Evolutionary conservation across 1,140 invertebrate species (phyloP), one percentile per base, ranked within the genome.

Genomic region (Microplitis demolitor): DNA sequence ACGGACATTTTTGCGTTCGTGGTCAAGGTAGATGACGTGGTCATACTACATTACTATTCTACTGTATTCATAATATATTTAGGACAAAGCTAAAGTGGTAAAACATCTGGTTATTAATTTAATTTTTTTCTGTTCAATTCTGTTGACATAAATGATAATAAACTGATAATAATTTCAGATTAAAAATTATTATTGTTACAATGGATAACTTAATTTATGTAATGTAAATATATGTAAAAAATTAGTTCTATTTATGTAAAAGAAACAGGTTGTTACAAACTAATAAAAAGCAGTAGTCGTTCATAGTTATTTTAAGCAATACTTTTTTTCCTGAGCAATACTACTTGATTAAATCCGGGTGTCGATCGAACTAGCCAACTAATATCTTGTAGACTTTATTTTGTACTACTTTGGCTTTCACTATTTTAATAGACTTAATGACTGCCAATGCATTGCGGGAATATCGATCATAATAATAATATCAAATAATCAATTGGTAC

Each of bases 21-120:
- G 73, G 72, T 71, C 73, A 74, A 74, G 73, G 73, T 74, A 69
- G 73, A 72, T 72, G 66, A 66, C 71, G 54, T 50, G 71, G 60
- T 31, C 51, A 50, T 58, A 35, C 0, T 24, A 24, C 24, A 24
- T 35, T 37, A 33, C 33, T 54, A 63, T 34, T 34, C 34, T 45
- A 54, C 58, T 45, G 33, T 53, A 61, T 66, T 24, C 24, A 24
- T 24, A 2, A 53, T 66, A 72, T 63, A 60, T 60, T 31, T 60
- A 60, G 51, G 51, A 14, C 16, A 54, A 54, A 11, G 13, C 51
- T 54, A 54, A 3, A 54, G 4, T 54, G 16, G 16, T 54, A 54
- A 54, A 11, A 54, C 51, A 54, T 14, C 51, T n/a, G 51, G 16
- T 54, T 5, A n/a, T 54, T 14, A 14, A 54, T 54, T 54, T n/a